Evolutionary conservation across 2,888 invertebrate species (phyloP).

Genomic region (Dryadula phaetusa): DNA sequence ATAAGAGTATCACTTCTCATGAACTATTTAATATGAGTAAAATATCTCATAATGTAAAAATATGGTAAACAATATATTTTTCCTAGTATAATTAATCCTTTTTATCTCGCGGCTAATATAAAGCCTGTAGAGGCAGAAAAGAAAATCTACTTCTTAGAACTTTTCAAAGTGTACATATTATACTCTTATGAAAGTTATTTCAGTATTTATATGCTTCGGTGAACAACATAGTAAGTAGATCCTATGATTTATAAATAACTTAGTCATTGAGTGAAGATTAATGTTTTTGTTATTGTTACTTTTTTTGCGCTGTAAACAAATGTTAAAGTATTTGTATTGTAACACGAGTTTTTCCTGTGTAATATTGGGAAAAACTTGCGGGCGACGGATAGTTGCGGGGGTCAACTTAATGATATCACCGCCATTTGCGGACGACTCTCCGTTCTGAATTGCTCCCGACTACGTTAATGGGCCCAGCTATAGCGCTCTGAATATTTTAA

Average conservation of each 20-base stretch:
- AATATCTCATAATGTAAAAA: background rate
- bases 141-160: constrained; percentile 6
- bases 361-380: constrained; percentile 81
- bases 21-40: background rate
- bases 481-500: constrained; percentile 83
- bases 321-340: constrained; percentile 54
- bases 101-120: background rate
- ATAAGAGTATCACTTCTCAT: background rate
- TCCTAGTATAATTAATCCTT: background rate
- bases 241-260: background rate
- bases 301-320: constrained; percentile 56
- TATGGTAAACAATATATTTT: constrained; percentile 1
- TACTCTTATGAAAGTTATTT: constrained; percentile 1
- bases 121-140: constrained; percentile 3
- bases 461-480: constrained; percentile 82
- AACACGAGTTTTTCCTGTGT: constrained; percentile 71
- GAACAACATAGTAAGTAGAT: background rate
- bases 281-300: constrained; percentile 25
- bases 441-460: constrained; percentile 78
- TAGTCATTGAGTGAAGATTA: background rate
- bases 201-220: constrained; percentile 11
- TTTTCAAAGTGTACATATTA: background rate
- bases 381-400: constrained; percentile 76
- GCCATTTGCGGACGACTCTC: constrained; percentile 81
- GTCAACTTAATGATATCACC: constrained; percentile 83